phyloP scores from a whole-genome alignment of 2,797 vertebrate species.

The Malacoctenus gilli region DNA sequence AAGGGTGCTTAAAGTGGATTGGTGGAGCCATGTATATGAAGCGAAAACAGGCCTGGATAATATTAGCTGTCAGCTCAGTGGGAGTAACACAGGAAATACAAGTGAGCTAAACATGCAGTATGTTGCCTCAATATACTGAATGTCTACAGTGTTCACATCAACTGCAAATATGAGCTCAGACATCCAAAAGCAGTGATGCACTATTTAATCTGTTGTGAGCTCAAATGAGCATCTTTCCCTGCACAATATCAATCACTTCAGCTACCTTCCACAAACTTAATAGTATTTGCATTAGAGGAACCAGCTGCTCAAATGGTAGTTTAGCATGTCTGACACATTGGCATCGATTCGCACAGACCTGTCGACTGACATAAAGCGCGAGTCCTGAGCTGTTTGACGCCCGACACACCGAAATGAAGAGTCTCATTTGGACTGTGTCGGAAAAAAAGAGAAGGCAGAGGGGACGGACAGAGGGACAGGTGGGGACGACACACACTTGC shows the following conservation, averaged over 20 bases:
- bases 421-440: constrained; percentile 64
- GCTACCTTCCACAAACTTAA: too few species aligned
- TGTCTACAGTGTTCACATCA: constrained; percentile 18
- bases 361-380: too few species aligned
- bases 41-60: constrained; percentile 56
- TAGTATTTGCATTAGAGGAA: too few species aligned
- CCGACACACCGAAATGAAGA: constrained; percentile 50
- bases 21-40: constrained; percentile 27
- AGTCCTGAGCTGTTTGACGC: constrained; percentile 31
- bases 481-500: constrained; percentile 57
- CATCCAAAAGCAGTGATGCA: too few species aligned
- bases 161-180: too few species aligned
- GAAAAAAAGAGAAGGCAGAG: constrained; percentile 63
- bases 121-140: constrained; percentile 32
- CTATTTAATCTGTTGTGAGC: background rate
- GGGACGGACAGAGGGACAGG: constrained; percentile 55
- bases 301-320: too few species aligned
- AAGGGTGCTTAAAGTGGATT: constrained; percentile 38
- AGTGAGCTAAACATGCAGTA: constrained; percentile 41
- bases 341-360: too few species aligned
- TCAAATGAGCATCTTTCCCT: background rate
- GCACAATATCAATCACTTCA: too few species aligned
- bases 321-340: too few species aligned
- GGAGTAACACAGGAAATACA: constrained; percentile 41
- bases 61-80: constrained; percentile 32